Conservation (phyloP, 1,140 invertebrate species). For the Heliconius eleuchia region DNA sequence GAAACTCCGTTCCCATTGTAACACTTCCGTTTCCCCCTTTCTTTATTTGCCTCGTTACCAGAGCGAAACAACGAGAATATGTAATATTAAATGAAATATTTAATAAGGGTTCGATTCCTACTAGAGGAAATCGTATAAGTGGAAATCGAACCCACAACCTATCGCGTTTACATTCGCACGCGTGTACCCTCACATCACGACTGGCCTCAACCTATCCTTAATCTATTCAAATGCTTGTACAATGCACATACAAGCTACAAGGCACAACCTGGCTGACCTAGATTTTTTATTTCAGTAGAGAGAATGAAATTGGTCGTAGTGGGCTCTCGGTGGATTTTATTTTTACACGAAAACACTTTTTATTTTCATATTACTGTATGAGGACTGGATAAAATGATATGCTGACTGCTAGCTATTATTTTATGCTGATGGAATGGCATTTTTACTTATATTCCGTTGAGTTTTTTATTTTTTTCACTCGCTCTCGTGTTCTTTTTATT, state of each 20-base stretch:
- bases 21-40: no score
- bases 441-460: slow-evolving; percentile 40
- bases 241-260: slow-evolving; percentile 19
- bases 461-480: slow-evolving; percentile 24
- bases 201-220: slow-evolving; percentile 25
- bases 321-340: slow-evolving; percentile 48
- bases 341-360: slow-evolving; percentile 62
- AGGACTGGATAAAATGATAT: slow-evolving; percentile 42
- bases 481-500: slow-evolving; percentile 21
- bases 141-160: no score
- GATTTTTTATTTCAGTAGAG: slow-evolving; percentile 75
- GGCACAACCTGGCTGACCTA: slow-evolving; percentile 65
- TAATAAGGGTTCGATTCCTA: no score
- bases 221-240: slow-evolving; percentile 51
- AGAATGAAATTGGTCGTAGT: slow-evolving; percentile 76
- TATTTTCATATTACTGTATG: slow-evolving; percentile 61
- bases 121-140: no score
- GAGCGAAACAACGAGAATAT: no score
- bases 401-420: slow-evolving; percentile 43
- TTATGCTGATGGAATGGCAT: slow-evolving; percentile 56
- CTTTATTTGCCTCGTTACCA: no score
- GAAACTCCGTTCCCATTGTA: no score
- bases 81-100: no score
- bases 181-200: no score
- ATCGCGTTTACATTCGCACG: no score